Evolutionary conservation across 2,113 vertebrate genomes (phyloP).

Genomic region (Bubo scandiacus): DNA sequence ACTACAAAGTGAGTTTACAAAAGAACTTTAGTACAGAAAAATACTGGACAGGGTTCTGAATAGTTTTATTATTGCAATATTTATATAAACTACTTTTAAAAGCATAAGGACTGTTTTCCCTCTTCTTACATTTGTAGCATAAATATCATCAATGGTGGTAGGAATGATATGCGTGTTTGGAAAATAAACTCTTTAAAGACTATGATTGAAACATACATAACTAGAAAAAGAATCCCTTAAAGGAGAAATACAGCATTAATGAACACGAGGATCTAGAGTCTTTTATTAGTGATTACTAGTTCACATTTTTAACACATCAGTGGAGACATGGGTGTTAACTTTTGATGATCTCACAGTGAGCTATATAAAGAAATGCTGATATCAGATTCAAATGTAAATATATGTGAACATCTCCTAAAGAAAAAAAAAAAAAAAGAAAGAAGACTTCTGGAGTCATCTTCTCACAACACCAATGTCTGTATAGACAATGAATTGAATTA

Average conservation of each 20-base stretch:
- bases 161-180: background rate
- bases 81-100: slow-evolving; percentile 45
- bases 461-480: background rate
- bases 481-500: background rate
- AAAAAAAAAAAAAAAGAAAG: background rate
- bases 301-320: background rate
- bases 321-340: background rate
- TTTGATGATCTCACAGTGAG: background rate
- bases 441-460: background rate
- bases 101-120: slow-evolving; percentile 20
- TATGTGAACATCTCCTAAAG: background rate
- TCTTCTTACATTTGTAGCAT: background rate
- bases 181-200: background rate
- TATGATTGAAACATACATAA: background rate
- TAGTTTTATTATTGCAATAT: slow-evolving; percentile 17
- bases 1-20: slow-evolving; percentile 51
- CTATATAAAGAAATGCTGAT: background rate
- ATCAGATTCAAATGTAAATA: background rate
- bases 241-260: background rate
- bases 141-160: background rate
- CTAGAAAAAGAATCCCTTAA: background rate
- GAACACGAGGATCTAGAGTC: background rate
- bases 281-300: background rate
- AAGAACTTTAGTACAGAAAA: slow-evolving; percentile 15
- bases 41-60: slow-evolving; percentile 19